Conservation (phyloP, 2,113 vertebrate species). For the Pampusana beccarii region DNA sequence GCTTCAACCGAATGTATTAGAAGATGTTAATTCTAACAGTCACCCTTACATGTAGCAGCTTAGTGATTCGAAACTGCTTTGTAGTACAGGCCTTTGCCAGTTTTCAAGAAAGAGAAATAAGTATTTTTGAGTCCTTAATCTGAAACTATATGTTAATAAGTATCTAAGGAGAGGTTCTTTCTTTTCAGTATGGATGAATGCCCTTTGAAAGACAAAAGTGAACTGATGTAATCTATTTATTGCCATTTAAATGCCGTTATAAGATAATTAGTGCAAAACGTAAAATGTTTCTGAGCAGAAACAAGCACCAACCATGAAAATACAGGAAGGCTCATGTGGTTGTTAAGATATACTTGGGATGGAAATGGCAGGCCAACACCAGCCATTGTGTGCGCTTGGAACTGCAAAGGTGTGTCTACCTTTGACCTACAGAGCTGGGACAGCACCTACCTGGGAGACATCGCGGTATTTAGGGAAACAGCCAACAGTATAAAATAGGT, state of each 20-base stretch:
- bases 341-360: background rate
- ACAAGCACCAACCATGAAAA: background rate
- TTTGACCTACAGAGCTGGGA: background rate
- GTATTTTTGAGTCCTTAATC: background rate
- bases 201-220: conserved; percentile 54
- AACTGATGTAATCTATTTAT: conserved; percentile 62
- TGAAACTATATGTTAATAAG: background rate
- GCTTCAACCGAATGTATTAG: conserved; percentile 30
- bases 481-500: conserved; percentile 28
- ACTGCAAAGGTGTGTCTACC: background rate
- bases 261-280: conserved; percentile 43
- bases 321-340: background rate
- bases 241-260: conserved; percentile 62
- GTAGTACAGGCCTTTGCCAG: background rate
- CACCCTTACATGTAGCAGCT: background rate
- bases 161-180: conserved; percentile 18
- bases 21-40: conserved; percentile 16
- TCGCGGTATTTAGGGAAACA: background rate
- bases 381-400: accelerated
- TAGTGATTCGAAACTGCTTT: background rate
- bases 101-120: background rate
- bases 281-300: conserved; percentile 55
- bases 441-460: background rate
- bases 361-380: background rate
- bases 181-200: conserved; percentile 24